Percentiles rank a stretch among this genome's conserved stretches.
phyloP scores from a whole-genome alignment of 1,140 invertebrate genomes.

The Notospermus geniculatus region DNA sequence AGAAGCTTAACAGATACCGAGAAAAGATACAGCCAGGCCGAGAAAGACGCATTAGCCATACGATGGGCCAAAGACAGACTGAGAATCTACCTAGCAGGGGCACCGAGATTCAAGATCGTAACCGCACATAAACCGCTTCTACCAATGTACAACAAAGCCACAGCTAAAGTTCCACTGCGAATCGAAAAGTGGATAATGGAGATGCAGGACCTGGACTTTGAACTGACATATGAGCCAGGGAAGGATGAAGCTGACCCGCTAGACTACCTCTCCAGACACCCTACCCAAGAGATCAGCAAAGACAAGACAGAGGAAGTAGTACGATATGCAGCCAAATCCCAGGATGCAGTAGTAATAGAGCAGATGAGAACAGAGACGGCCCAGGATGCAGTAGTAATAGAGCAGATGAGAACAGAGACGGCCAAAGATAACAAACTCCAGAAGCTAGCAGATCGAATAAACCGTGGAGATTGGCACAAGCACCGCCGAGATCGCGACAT shows the following conservation, averaged over 20 bases:
- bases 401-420: neutral
- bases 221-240: conserved; percentile 18
- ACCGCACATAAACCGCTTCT: conserved; percentile 5
- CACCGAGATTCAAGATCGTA: too few relatives aligned
- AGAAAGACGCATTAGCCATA: too few relatives aligned
- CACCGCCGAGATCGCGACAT: neutral
- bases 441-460: neutral
- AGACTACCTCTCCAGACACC: conserved; percentile 3
- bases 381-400: neutral
- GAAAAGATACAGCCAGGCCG: too few relatives aligned
- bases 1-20: conserved; percentile 47
- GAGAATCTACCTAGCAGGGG: too few relatives aligned
- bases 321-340: neutral
- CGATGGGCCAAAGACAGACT: too few relatives aligned
- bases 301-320: conserved; percentile 4
- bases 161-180: neutral
- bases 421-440: neutral
- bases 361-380: neutral
- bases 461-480: neutral
- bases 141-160: conserved; percentile 1
- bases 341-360: neutral
- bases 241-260: conserved; percentile 8
- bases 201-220: conserved; percentile 21
- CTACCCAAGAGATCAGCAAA: neutral
- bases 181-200: conserved; percentile 18